Evolutionary conservation across 2,113 vertebrate genomes (phyloP).

Genomic region (Dasyurus viverrinus): DNA sequence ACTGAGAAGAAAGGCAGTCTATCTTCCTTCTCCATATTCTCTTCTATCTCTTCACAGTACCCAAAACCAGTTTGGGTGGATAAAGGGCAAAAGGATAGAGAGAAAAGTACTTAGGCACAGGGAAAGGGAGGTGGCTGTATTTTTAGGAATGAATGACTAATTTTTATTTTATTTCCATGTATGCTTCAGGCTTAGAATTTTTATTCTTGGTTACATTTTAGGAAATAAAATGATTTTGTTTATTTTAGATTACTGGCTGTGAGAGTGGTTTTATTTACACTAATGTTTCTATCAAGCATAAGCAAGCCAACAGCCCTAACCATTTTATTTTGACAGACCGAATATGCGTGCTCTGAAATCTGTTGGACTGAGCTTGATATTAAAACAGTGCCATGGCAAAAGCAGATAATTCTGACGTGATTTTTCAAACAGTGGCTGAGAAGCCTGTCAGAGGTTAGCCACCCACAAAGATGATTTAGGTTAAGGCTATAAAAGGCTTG

Average conservation of each 20-base stretch:
- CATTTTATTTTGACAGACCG: constrained; percentile 57
- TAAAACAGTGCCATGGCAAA: constrained; percentile 67
- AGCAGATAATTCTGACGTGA: constrained; percentile 63
- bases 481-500: constrained; percentile 66
- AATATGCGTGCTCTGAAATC: constrained; percentile 55
- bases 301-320: constrained; percentile 22
- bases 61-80: neutral
- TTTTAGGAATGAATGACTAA: neutral
- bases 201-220: constrained; percentile 55
- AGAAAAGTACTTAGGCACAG: neutral
- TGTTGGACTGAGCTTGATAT: constrained; percentile 54
- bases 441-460: constrained; percentile 66
- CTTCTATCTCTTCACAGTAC: neutral
- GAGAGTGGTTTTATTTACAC: constrained; percentile 56
- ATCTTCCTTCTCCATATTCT: neutral
- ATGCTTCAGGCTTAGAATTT: constrained; percentile 20
- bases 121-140: neutral
- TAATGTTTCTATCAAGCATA: constrained; percentile 49
- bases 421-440: constrained; percentile 64
- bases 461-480: constrained; percentile 67
- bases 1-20: neutral
- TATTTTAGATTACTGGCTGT: constrained; percentile 56
- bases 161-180: constrained; percentile 1
- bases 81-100: neutral
- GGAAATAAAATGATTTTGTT: constrained; percentile 50